Evolutionary conservation across 1,140 invertebrate species (phyloP).

Genomic region (Formica exsecta): DNA sequence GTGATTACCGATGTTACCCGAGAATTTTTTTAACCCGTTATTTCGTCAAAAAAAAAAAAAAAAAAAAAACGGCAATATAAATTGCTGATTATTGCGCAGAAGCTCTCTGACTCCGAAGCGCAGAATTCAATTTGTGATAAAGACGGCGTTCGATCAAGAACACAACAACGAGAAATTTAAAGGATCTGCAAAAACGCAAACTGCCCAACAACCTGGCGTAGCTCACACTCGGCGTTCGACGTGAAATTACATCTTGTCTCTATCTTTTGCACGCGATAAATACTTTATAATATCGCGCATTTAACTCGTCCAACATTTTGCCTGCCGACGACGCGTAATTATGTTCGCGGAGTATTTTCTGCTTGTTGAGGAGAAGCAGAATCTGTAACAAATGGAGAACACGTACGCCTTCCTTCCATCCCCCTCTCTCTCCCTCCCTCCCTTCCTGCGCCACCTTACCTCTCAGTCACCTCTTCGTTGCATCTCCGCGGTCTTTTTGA

Average conservation of each 20-base stretch:
- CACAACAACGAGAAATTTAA: slow-evolving; percentile 32
- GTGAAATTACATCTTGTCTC: slow-evolving; percentile 55
- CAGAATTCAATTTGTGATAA: slow-evolving; percentile 38
- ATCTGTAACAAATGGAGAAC: slow-evolving; percentile 46
- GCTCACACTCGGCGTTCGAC: slow-evolving; percentile 17
- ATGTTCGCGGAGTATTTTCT: slow-evolving; percentile 30
- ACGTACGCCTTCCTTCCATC: background rate
- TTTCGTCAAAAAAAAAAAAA: slow-evolving; percentile 14
- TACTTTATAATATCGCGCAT: slow-evolving; percentile 49
- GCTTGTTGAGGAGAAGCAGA: slow-evolving; percentile 31
- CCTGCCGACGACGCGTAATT: slow-evolving; percentile 47
- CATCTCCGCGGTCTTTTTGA: background rate
- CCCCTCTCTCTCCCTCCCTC: too few relatives aligned
- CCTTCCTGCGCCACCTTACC: background rate
- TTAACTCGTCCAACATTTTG: slow-evolving; percentile 46
- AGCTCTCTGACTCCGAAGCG: background rate
- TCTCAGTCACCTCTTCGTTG: background rate
- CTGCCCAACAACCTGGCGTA: background rate
- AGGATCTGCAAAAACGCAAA: slow-evolving; percentile 28
- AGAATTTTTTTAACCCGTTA: slow-evolving; percentile 49
- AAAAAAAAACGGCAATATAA: slow-evolving; percentile 5
- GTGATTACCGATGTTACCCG: slow-evolving; percentile 26
- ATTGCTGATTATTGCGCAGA: background rate
- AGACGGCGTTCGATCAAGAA: slow-evolving; percentile 22
- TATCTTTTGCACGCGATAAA: slow-evolving; percentile 50